These are phyloP conservation scores for Rapana venosa DNA, from an alignment of 2,888 invertebrate species.

Conservation along the genomic window DNA sequence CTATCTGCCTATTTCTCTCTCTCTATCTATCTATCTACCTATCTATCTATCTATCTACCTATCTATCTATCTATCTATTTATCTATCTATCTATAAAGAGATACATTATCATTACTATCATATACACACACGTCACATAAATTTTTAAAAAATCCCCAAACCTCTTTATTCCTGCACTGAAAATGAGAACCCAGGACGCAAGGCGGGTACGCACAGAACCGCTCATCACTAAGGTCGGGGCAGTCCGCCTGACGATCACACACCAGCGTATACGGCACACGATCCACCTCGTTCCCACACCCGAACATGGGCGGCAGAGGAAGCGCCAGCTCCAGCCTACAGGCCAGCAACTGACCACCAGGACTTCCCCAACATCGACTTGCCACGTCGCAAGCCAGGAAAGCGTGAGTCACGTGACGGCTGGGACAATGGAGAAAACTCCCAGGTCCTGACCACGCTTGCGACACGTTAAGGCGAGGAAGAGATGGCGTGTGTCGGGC, in stretches of 20 bases:
- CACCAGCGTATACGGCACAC: background rate
- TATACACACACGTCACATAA: no score
- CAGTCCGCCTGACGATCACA: background rate
- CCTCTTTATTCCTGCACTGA: background rate
- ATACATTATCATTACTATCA: no score
- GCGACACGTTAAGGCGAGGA: background rate
- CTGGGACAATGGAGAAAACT: background rate
- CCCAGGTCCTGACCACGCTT: background rate
- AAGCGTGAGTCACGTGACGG: background rate
- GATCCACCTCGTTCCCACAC: background rate
- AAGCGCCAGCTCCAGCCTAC: background rate
- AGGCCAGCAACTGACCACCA: background rate
- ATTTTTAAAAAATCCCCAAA: no score
- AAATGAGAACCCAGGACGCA: background rate
- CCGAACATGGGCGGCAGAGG: background rate
- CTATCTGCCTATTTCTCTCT: no score
- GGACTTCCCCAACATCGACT: background rate
- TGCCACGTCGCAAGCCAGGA: background rate
- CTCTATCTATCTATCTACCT: no score
- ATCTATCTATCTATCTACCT: no score
- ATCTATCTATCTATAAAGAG: no score
- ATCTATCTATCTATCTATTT: no score
- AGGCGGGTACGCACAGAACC: background rate
- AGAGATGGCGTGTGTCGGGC: background rate
- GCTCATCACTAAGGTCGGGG: background rate